A percentile compares a stretch with the other conserved stretches of the same genome.
Evolutionary conservation across 2,888 invertebrate species (phyloP).

Genomic region (Scaptomyza polygonia): DNA sequence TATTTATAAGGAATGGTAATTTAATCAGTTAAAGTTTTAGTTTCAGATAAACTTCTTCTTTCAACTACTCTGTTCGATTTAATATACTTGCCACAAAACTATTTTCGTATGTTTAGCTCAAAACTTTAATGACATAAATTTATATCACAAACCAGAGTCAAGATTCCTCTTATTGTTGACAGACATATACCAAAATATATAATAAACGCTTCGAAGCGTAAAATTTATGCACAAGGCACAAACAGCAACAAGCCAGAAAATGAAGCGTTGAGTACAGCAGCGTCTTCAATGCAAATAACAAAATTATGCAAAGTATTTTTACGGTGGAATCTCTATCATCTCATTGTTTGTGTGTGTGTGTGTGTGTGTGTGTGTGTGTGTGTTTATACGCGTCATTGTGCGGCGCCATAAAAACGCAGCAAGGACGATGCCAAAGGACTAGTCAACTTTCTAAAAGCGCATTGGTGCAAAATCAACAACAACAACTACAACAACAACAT

Average conservation of each 20-base stretch:
- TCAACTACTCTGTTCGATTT: no score
- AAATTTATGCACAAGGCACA: slow-evolving; percentile 65
- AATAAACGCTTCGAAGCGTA: slow-evolving; percentile 52
- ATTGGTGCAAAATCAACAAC: slow-evolving; percentile 51
- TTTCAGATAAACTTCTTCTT: no score
- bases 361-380: slow-evolving; percentile 1
- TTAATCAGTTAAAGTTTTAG: no score
- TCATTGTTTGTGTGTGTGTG: not conserved
- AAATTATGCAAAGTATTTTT: slow-evolving; percentile 71
- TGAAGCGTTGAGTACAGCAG: slow-evolving; percentile 10
- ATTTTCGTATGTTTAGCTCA: not conserved
- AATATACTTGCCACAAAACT: slow-evolving; percentile 1
- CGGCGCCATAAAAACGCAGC: slow-evolving; percentile 41
- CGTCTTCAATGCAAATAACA: slow-evolving; percentile 47
- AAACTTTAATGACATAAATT: not conserved
- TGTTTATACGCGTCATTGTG: slow-evolving; percentile 49
- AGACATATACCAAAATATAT: slow-evolving; percentile 12
- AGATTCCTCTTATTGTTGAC: not conserved
- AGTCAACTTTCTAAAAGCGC: slow-evolving; percentile 75
- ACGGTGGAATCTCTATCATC: slow-evolving; percentile 2
- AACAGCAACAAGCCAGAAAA: slow-evolving; percentile 3
- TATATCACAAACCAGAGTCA: not conserved
- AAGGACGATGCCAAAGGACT: slow-evolving; percentile 63
- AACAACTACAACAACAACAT: slow-evolving; percentile 10
- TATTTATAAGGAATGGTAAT: no score